These are phyloP conservation scores for Staurois parvus DNA, from an alignment of 2,797 vertebrate species.

Conservation along the genomic window DNA sequence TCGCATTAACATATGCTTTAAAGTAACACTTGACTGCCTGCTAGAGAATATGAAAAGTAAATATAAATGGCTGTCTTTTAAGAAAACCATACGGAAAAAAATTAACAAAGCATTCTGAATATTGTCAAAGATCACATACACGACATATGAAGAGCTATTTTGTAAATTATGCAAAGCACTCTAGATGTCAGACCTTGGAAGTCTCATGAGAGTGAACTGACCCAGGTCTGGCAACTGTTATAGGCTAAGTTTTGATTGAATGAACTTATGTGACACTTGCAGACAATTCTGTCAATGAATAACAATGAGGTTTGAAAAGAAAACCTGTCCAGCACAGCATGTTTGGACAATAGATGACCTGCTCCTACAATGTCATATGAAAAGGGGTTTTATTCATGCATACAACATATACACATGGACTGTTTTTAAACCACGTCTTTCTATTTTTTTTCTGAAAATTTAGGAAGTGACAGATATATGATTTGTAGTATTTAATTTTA, in stretches of 20 bases:
- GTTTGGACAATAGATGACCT: slow-evolving; percentile 56
- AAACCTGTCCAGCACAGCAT: slow-evolving; percentile 62
- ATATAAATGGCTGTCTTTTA: neutral
- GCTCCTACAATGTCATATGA: slow-evolving; percentile 28
- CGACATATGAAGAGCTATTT: slow-evolving; percentile 61
- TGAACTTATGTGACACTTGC: slow-evolving; percentile 72
- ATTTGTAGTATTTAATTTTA: neutral
- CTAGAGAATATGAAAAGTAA: neutral
- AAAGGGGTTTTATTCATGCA: slow-evolving; percentile 21
- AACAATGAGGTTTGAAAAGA: slow-evolving; percentile 69
- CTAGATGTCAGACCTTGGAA: slow-evolving; percentile 66
- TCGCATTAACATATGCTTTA: no score
- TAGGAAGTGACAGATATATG: neutral
- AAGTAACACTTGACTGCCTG: neutral
- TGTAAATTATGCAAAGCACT: slow-evolving; percentile 70
- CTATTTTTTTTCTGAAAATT: neutral
- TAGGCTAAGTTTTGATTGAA: slow-evolving; percentile 73
- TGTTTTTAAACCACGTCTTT: neutral
- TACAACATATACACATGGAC: slow-evolving; percentile 16
- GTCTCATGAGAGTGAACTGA: slow-evolving; percentile 71
- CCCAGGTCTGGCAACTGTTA: slow-evolving; percentile 67
- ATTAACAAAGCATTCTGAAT: neutral
- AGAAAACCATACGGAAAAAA: neutral
- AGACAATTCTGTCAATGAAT: slow-evolving; percentile 67
- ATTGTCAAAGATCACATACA: slow-evolving; percentile 32